Conservation (phyloP, 1,140 invertebrate species). For the Drosophila parvula region DNA sequence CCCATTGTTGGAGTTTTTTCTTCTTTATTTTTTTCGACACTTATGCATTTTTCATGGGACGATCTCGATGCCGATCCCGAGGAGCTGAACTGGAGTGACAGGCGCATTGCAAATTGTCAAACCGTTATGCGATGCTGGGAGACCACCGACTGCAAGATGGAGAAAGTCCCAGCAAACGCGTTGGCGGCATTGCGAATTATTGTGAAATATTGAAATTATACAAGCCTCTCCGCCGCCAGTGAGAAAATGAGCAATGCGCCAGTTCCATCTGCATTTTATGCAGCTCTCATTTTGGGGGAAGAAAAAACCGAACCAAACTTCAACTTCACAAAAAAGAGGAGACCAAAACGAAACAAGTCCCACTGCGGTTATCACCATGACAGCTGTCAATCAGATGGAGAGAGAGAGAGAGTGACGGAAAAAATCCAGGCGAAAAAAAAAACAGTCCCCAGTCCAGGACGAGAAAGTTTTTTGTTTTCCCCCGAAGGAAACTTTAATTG, state of each 20-base stretch:
- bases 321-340: constrained; percentile 20
- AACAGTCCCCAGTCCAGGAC: constrained; percentile 16
- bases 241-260: constrained; percentile 72
- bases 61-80: constrained; percentile 30
- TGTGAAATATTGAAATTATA: constrained; percentile 81
- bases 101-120: constrained; percentile 72
- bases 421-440: constrained; percentile 16
- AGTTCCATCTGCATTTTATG: constrained; percentile 75
- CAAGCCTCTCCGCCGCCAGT: constrained; percentile 49
- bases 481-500: constrained; percentile 58
- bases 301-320: constrained; percentile 29
- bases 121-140: constrained; percentile 62
- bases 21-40: constrained; percentile 53
- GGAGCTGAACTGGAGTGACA: constrained; percentile 40
- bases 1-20: constrained; percentile 58
- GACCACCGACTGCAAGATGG: constrained; percentile 22
- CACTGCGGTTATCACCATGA: constrained; percentile 77
- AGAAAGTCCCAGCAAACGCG: constrained; percentile 61
- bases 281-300: not conserved
- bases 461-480: constrained; percentile 57
- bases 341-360: constrained; percentile 51
- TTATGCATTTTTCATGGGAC: constrained; percentile 76
- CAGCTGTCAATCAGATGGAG: constrained; percentile 69
- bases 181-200: constrained; percentile 73
- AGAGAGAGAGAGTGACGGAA: constrained; percentile 18